Conservation (phyloP, 2,113 vertebrate genomes). For the Ploceus nigricollis region DNA sequence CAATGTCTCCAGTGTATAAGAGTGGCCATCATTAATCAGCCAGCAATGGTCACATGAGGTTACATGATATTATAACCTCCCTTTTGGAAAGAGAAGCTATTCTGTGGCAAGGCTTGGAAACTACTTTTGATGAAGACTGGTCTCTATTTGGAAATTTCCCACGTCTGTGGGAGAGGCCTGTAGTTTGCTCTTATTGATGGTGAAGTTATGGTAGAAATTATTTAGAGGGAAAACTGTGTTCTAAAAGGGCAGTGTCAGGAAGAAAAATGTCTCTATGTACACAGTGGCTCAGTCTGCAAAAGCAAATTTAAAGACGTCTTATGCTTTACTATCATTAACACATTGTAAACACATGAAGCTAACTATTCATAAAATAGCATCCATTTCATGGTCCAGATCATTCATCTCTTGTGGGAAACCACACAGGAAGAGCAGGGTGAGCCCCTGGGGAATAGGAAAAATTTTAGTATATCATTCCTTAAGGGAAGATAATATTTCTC, state of each 20-base stretch:
- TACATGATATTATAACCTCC: background rate
- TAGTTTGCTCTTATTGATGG: background rate
- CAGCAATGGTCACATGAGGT: background rate
- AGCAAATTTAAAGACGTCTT: constrained; percentile 41
- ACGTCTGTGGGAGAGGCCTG: background rate
- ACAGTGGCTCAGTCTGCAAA: constrained; percentile 2
- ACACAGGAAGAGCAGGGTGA: background rate
- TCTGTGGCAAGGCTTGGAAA: constrained; percentile 5
- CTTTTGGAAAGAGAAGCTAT: background rate
- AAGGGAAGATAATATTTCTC: background rate
- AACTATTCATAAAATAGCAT: constrained; percentile 53
- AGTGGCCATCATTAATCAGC: background rate
- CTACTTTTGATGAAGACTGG: background rate
- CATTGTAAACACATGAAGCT: constrained; percentile 48
- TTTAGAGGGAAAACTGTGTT: background rate
- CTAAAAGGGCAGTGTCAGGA: background rate
- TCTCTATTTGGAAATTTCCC: background rate
- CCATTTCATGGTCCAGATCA: constrained; percentile 3
- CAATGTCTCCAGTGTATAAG: background rate
- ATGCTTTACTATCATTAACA: constrained; percentile 52
- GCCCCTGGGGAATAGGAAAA: background rate
- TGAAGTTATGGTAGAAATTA: background rate
- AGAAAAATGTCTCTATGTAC: background rate
- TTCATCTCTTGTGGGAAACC: background rate
- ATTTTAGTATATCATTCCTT: background rate